Evolutionary conservation across 2,797 vertebrate genomes (phyloP).

Genomic region (Anolis apletophallus): DNA sequence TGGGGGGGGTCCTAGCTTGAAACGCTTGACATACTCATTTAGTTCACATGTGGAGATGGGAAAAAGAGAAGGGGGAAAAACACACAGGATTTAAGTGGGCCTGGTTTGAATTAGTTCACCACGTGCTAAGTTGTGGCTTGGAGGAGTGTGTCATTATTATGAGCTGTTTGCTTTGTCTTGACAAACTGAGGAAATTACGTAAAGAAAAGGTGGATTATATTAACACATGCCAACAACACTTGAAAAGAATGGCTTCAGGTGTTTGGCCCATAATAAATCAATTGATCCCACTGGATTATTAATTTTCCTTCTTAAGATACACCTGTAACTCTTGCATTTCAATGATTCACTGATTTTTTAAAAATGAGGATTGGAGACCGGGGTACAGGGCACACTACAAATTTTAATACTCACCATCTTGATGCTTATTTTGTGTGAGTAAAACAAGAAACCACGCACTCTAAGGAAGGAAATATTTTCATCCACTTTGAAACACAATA

Average conservation of each 20-base stretch:
- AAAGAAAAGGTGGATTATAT: constrained; percentile 67
- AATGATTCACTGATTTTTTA: constrained; percentile 42
- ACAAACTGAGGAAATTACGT: constrained; percentile 64
- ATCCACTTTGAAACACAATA: background rate
- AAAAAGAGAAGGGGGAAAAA: background rate
- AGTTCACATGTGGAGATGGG: constrained; percentile 43
- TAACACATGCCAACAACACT: constrained; percentile 54
- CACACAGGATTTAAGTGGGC: constrained; percentile 55
- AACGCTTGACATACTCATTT: constrained; percentile 53
- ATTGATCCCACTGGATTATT: constrained; percentile 56
- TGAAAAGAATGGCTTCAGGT: constrained; percentile 64
- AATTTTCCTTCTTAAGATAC: constrained; percentile 44
- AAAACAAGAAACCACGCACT: background rate
- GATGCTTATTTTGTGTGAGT: background rate
- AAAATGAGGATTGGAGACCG: background rate
- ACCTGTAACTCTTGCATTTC: constrained; percentile 43
- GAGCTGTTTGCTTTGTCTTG: constrained; percentile 66
- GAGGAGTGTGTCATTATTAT: constrained; percentile 60
- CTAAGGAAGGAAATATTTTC: constrained; percentile 18
- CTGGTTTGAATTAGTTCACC: constrained; percentile 72
- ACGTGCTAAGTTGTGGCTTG: constrained; percentile 71
- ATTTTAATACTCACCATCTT: background rate
- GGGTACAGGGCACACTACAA: constrained; percentile 1
- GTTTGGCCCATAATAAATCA: constrained; percentile 51
- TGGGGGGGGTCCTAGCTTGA: background rate